A percentile compares a stretch with the other conserved stretches of the same genome.
These are phyloP conservation scores for Nyleta sp. DNA, from an alignment of 2,888 invertebrate genomes.

Conservation along the genomic window DNA sequence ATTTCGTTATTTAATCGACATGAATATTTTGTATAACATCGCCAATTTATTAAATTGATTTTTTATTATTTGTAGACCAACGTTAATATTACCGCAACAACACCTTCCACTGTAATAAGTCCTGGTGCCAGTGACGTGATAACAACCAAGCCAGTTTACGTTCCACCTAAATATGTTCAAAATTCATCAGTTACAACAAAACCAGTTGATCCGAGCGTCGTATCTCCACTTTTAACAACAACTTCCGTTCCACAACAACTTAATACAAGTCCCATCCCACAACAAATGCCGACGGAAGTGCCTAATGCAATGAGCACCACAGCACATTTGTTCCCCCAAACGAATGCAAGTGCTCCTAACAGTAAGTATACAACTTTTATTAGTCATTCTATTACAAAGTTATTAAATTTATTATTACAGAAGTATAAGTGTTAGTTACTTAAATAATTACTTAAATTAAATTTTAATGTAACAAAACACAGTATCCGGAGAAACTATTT, in stretches of 20 bases:
- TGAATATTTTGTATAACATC: too few species aligned
- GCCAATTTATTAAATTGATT: too few species aligned
- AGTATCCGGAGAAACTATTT: background rate
- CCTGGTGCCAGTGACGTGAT: background rate
- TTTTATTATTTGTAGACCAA: too few species aligned
- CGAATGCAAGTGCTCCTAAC: constrained; percentile 65
- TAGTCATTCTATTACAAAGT: too few species aligned
- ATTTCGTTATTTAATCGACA: too few species aligned
- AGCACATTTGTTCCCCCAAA: constrained; percentile 71
- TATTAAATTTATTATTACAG: too few species aligned
- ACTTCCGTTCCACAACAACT: constrained; percentile 63
- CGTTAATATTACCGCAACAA: too few species aligned
- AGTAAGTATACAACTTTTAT: too few species aligned
- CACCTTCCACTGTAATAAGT: background rate
- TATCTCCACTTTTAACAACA: constrained; percentile 62
- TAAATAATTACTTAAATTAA: too few species aligned
- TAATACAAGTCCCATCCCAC: constrained; percentile 30
- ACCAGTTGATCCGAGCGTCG: constrained; percentile 55
- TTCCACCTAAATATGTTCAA: constrained; percentile 72
- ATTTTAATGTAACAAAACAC: too few species aligned
- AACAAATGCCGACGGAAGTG: constrained; percentile 79
- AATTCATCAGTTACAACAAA: constrained; percentile 55
- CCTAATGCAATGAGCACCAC: constrained; percentile 76
- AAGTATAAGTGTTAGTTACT: too few species aligned
- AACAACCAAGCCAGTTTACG: constrained; percentile 69